Conservation (phyloP, 2,113 vertebrate genomes). For the Prionailurus viverrinus region DNA sequence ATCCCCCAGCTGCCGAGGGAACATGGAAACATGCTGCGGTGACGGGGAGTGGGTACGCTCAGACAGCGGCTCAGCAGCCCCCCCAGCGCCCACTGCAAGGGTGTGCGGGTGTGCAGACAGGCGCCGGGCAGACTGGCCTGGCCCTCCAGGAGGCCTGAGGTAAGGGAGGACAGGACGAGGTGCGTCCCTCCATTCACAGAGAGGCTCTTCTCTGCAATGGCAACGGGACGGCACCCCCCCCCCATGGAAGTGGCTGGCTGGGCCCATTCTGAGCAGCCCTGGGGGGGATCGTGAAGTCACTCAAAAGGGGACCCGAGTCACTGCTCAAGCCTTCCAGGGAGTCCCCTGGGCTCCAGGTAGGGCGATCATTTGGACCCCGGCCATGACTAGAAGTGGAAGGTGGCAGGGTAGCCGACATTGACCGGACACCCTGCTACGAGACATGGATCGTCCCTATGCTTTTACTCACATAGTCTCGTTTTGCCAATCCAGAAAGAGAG, state of each 20-base stretch:
- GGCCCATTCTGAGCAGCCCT: neutral
- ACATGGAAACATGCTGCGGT: accelerated
- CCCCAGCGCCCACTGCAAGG: neutral
- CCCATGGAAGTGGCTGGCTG: neutral
- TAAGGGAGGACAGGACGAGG: neutral
- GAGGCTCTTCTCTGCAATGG: neutral
- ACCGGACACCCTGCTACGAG: neutral
- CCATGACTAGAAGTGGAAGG: neutral
- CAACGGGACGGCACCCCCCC: accelerated
- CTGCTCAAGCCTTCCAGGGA: neutral
- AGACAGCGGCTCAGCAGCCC: accelerated
- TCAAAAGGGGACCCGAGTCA: neutral
- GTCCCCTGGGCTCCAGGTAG: neutral
- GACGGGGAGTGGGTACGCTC: accelerated
- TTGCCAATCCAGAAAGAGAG: neutral
- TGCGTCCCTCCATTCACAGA: neutral
- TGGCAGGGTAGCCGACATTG: neutral
- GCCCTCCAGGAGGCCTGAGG: neutral
- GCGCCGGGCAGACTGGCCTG: accelerated
- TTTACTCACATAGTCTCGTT: neutral
- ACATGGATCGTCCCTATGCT: accelerated
- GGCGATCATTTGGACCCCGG: neutral
- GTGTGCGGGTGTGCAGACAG: accelerated
- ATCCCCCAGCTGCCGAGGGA: neutral
- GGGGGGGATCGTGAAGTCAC: neutral